Percentiles rank a stretch among this genome's conserved stretches.
These are phyloP conservation scores for Trachemys scripta DNA, from an alignment of 2,113 vertebrate species.

Conservation along the genomic window DNA sequence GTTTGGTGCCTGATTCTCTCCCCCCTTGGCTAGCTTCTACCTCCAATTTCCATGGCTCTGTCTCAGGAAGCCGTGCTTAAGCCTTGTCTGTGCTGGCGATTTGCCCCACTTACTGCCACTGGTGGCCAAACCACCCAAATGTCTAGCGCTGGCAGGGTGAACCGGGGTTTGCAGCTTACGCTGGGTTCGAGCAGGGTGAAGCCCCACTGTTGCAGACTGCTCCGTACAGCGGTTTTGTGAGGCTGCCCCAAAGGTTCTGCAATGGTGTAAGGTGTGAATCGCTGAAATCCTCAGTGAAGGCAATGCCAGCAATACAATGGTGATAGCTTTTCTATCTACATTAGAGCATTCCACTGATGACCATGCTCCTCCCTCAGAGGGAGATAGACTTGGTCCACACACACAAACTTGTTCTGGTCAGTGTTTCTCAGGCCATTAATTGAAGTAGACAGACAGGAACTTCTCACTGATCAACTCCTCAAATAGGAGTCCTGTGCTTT, in stretches of 20 bases:
- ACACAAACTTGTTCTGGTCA: neutral
- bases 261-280: neutral
- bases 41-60: too few relatives aligned
- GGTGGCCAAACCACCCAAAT: neutral
- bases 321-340: too few relatives aligned
- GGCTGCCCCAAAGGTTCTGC: neutral
- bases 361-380: too few relatives aligned
- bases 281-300: neutral
- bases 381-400: too few relatives aligned
- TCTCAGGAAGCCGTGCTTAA: too few relatives aligned
- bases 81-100: neutral
- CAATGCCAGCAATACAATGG: neutral
- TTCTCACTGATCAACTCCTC: neutral
- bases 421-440: neutral
- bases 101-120: neutral
- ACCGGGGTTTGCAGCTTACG: neutral
- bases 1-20: too few relatives aligned
- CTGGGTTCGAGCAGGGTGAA: neutral
- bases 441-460: neutral
- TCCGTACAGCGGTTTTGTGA: neutral
- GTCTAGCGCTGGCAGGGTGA: neutral
- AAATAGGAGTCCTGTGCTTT: neutral
- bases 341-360: too few relatives aligned
- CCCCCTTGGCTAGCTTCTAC: too few relatives aligned
- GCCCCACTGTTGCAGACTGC: neutral